Base-by-base conservation (phyloP, 2,113 vertebrate species). In the Channa argus region DNA sequence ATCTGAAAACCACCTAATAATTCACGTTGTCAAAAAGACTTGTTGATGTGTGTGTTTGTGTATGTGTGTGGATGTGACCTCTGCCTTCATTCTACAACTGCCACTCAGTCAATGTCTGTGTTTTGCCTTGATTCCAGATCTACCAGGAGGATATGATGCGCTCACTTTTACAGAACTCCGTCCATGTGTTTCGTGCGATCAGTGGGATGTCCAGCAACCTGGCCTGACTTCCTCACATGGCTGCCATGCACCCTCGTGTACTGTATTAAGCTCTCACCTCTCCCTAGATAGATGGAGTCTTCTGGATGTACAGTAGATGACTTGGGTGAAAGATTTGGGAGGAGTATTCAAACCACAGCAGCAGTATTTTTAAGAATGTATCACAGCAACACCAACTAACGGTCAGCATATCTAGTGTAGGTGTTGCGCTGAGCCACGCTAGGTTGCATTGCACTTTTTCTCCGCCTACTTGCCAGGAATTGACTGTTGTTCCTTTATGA, bases 181-280 rank as follows among this genome's bases (percentile, higher is more conserved):
- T 97, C 11, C 95, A 97, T 0, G 98, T 99, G 66, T 99, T 99
- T 80, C 95, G 96, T 62, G 98, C 96, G 0, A 99, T 99, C 92
- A 99, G 97, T 0, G 97, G 97, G 59, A 99, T 95, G 0, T 92
- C 95, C 7, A 78, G 94, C 5, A 93, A 96, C 51, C 89, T 95
- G 85, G 90, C 87, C 43, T 97, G 94, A 93, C 86, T 46, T 1
- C 85, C 12, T 1, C 37, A 5, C 47, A 1, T 5, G 4, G 1
- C 14, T 4, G 1, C 66, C 49, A 50, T 37, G 54, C 4, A 3
- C 38, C 60, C 6, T 14, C 5, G 33, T n/a, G 15, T 38, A 33
- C 33, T 24, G 24, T 24, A 24, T 24, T 24, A 39, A 51, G 55
- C 49, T 47, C 3, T 11, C 43, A 33, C 59, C 45, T 74, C 2